Evolutionary conservation across 2,113 vertebrate species (phyloP), one percentile per base, ranked within the genome.

Genomic region (Phylloscopus trochilus): DNA sequence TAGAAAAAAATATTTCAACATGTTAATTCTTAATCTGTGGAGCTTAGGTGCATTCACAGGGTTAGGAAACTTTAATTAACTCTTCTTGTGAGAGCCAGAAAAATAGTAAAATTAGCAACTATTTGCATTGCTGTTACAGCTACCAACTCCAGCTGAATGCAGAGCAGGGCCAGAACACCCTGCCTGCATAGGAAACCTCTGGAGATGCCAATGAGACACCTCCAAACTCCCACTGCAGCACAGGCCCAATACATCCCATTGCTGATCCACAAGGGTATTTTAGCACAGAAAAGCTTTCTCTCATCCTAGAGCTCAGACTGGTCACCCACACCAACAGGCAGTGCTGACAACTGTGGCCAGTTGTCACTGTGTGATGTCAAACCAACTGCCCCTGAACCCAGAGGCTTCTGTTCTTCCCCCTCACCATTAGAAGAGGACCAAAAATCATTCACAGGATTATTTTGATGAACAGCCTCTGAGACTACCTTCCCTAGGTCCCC

Each of bases 1-100:
- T 37, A 12, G 46, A 44, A 83, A 77, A 88, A 76, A 74, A 55
- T 7, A 58, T 17, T 76, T 67, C 35, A 80, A 49, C 15, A 24
- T 13, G 60, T 84, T 90, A 70, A 81, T 92, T 85, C 69, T 76
- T 95, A 80, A 94, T 90, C 87, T 78, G 31, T 59, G 47, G 37
- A 89, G 31, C 52, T 86, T 64, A 92, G 78, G 31, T 49, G 70
- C 52, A 53, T 28, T 49, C 24, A 56, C 23, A 43, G 44, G 37
- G 60, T 30, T 78, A 60, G n/a, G 19, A 72, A 87, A 86, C 59
- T 46, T 80, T 89, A 76, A 24, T 46, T 67, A 70, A 27, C 11
- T 73, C 67, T 39, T 84, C 51, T 37, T 41, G 21, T 7, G 33
- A 70, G 16, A 82, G 15, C 31, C 49, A 85, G 60, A 68, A 73